Conservation (phyloP, 1,140 invertebrate species). For the Diorhabda elongata region DNA sequence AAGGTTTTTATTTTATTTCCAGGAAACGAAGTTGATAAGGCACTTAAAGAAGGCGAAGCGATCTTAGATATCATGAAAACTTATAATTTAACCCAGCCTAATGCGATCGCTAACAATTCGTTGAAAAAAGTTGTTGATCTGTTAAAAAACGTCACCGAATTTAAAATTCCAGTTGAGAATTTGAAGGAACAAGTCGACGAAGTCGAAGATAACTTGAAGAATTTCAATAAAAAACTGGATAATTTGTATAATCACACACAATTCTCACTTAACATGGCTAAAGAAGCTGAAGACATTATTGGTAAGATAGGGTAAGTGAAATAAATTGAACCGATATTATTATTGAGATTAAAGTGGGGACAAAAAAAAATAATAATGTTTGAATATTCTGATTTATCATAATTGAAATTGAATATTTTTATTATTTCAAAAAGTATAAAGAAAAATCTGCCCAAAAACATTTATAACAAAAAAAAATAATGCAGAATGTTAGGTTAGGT, state of each 20-base stretch:
- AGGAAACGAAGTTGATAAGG: conserved; percentile 71
- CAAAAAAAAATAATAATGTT: no score
- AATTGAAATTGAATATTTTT: no score
- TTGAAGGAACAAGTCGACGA: conserved; percentile 52
- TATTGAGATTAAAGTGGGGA: no score
- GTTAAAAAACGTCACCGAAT: conserved; percentile 62
- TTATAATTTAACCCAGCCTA: conserved; percentile 52
- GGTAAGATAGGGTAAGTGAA: conserved; percentile 53
- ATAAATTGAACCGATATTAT: no score
- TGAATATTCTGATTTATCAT: no score
- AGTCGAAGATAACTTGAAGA: conserved; percentile 56
- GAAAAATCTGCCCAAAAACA: no score
- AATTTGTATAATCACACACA: conserved; percentile 68
- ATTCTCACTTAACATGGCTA: conserved; percentile 57
- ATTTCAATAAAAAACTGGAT: conserved; percentile 63
- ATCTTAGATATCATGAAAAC: conserved; percentile 64
- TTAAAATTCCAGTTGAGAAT: conserved; percentile 62
- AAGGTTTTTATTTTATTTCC: conserved; percentile 15
- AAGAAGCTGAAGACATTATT: conserved; percentile 61
- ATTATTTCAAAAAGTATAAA: no score
- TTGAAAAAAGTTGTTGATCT: conserved; percentile 60
- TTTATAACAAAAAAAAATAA: no score
- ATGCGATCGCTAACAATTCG: conserved; percentile 54
- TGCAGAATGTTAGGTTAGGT: no score
- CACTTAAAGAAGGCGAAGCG: conserved; percentile 66